Conservation (phyloP, 2,888 invertebrate genomes). For the Melieria crassipennis region DNA sequence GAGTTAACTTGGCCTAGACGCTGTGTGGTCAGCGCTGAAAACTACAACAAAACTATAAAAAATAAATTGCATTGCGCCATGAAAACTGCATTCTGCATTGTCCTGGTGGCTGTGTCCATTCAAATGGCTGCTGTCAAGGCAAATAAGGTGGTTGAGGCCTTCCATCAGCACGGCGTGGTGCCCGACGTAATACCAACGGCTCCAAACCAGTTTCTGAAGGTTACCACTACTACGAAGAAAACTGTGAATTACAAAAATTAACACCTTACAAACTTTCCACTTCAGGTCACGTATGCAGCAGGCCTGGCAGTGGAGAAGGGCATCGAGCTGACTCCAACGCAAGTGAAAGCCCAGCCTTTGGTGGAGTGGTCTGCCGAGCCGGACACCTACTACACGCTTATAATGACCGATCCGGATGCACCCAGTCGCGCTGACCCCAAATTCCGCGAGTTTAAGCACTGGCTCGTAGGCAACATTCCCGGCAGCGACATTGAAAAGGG, state of each 20-base stretch:
- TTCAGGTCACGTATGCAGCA: conserved; percentile 43
- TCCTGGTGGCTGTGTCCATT: background rate
- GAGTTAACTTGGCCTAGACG: no score
- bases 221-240: conserved; percentile 15
- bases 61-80: no score
- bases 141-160: conserved; percentile 36
- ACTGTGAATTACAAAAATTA: background rate
- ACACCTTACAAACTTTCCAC: background rate
- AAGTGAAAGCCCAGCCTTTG: conserved; percentile 55
- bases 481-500: conserved; percentile 75
- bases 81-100: conserved; percentile 8
- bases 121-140: background rate
- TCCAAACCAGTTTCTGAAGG: conserved; percentile 47
- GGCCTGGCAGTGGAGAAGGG: conserved; percentile 69
- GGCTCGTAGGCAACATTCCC: conserved; percentile 86
- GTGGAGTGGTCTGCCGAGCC: conserved; percentile 47
- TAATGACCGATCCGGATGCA: conserved; percentile 80
- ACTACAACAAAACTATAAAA: no score
- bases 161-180: conserved; percentile 45
- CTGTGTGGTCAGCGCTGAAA: no score
- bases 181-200: conserved; percentile 48
- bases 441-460: conserved; percentile 88
- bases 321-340: conserved; percentile 76
- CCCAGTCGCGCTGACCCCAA: conserved; percentile 81
- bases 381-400: conserved; percentile 46